phyloP scores from a whole-genome alignment of 2,797 vertebrate species.

The Coregonus suidteri region DNA sequence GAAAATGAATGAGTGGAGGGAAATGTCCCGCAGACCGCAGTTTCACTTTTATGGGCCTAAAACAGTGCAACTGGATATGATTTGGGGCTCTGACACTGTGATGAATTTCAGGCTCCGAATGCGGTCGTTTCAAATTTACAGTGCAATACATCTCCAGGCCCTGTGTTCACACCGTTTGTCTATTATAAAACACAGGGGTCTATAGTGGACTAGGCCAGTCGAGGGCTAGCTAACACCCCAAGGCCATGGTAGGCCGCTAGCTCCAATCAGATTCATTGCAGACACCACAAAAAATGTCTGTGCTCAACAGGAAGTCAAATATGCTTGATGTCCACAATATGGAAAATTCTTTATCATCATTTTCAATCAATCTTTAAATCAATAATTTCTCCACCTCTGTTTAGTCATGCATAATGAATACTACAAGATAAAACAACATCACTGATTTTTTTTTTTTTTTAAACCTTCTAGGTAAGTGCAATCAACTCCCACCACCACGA shows the following conservation, averaged over 20 bases:
- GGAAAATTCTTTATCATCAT: background rate
- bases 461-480: background rate
- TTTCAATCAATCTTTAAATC: background rate
- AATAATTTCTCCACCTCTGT: background rate
- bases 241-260: background rate
- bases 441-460: too few relatives aligned
- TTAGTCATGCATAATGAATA: background rate
- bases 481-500: too few relatives aligned
- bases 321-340: background rate
- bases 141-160: background rate
- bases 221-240: background rate
- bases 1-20: background rate
- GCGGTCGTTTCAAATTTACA: constrained; percentile 9
- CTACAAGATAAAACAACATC: background rate
- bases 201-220: background rate
- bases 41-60: background rate
- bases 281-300: background rate
- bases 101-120: constrained; percentile 5
- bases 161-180: background rate
- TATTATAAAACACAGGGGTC: constrained; percentile 16
- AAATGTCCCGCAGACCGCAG: background rate
- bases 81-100: background rate
- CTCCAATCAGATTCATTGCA: background rate
- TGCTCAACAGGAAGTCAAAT: background rate
- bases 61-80: constrained; percentile 6